Percentiles rank a stretch among this genome's conserved stretches.
These are phyloP conservation scores for Aplysina aerophoba DNA, from an alignment of 37 sponge, comb jelly and placozoan genomes.

Conservation along the genomic window DNA sequence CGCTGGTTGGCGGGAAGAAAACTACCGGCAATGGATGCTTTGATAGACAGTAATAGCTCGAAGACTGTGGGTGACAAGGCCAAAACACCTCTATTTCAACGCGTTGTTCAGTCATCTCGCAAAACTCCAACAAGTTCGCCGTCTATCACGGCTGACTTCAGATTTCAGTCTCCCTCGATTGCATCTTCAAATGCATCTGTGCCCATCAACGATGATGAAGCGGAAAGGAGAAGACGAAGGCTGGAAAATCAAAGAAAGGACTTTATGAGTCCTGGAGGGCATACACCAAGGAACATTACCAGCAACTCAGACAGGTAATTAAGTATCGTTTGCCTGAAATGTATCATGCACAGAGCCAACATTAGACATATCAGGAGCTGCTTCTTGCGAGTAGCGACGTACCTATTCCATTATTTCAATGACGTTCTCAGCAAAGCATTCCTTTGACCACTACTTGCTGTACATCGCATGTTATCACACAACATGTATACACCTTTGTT, in stretches of 20 bases:
- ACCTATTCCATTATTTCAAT: no score
- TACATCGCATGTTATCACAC: no score
- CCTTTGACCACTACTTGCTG: no score
- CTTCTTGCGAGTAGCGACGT: no score
- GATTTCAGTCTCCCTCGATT: not conserved
- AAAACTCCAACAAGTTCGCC: not conserved
- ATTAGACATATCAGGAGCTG: no score
- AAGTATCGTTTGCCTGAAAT: not conserved
- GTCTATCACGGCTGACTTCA: not conserved
- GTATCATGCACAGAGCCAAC: no score
- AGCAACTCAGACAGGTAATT: slow-evolving; percentile 37
- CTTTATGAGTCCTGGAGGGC: slow-evolving; percentile 64
- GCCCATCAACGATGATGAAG: slow-evolving; percentile 75
- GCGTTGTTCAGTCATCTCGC: not conserved
- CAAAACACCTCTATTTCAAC: not conserved
- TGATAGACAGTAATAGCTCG: not conserved
- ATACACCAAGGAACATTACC: slow-evolving; percentile 54
- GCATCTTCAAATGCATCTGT: slow-evolving; percentile 20
- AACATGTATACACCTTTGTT: no score
- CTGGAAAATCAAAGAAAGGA: slow-evolving; percentile 36
- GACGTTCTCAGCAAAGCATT: no score
- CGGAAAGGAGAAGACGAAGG: slow-evolving; percentile 60
- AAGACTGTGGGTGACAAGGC: not conserved
- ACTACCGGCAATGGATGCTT: not conserved
- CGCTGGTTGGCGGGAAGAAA: slow-evolving; percentile 7